Base-by-base conservation (phyloP, 2,888 invertebrate genomes). In the Pyrocoelia pectoralis region DNA sequence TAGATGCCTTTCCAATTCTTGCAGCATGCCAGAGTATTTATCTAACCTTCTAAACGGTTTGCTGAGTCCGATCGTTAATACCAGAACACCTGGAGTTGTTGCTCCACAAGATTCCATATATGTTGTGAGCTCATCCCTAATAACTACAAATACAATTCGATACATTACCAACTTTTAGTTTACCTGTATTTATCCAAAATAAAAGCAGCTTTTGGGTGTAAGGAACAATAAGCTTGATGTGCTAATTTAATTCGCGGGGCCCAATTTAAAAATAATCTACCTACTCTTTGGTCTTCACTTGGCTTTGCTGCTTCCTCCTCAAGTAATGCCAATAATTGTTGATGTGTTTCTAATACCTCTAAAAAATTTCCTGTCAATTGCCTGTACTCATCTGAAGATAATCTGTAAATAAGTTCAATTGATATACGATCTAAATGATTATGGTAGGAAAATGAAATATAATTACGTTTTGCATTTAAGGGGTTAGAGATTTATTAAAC, bases 31-130 rank as follows among this genome's bases (percentile, higher is more conserved):
- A 1, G 96, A 93, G 82, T 98, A 99, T 80, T 96, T 97, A 75
- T 97, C 97, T 62, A 98, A 84, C 46, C 98, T 88, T 41, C 98
- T 88, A 82, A 99, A 98, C 0, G 98, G 97, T 81, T 95, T 94
- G 61, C 97, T 97, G 41, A 99, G 84, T 9, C 95, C 94, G 10
- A 95, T 93, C 1, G 98, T 97, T 65, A 98, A 83, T 6, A 94
- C 93, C 74, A 98, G 84, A 61, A 97, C 87, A 10, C 97, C 96
- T 1, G 95, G 94, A 62, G 89, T 88, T 14, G 92, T 89, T 0
- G 94, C 94, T 57, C 94, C 95, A 70, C 91, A 90, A 43, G 89
- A 88, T 79, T 97, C 95, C 92, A 97, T 95, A 84, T 90, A 93
- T 68, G 89, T 88, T 69, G 91, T 91, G 62, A 95, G 83, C 71